These are phyloP conservation scores for Mola mola DNA, from an alignment of 2,113 vertebrate species.

Conservation along the genomic window DNA sequence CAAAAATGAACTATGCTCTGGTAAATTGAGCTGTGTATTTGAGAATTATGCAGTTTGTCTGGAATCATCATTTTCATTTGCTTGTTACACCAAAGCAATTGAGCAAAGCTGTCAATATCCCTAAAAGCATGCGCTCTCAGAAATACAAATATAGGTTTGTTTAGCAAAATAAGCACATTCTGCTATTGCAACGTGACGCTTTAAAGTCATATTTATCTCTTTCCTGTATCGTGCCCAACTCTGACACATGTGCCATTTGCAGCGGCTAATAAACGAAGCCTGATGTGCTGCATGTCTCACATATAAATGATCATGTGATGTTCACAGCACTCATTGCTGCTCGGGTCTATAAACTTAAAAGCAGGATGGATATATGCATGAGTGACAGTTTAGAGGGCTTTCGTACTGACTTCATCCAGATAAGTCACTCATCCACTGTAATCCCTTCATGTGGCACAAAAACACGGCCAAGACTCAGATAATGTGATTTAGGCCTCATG, in stretches of 20 bases:
- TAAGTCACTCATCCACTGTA: constrained; percentile 54
- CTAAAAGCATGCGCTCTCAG: neutral
- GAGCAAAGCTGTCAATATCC: neutral
- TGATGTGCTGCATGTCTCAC: constrained; percentile 6
- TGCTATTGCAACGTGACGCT: neutral
- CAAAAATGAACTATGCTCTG: too few species aligned
- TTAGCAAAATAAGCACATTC: constrained; percentile 8
- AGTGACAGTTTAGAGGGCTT: constrained; percentile 47
- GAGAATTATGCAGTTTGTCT: neutral
- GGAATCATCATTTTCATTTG: neutral
- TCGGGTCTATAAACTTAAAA: constrained; percentile 28
- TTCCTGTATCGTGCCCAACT: neutral
- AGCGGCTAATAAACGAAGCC: constrained; percentile 41
- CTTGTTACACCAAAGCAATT: neutral
- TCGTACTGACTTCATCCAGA: constrained; percentile 45
- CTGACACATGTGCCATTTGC: constrained; percentile 7
- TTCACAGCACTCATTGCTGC: constrained; percentile 30
- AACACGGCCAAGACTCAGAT: constrained; percentile 58
- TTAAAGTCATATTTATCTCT: constrained; percentile 24
- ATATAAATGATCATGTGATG: constrained; percentile 39
- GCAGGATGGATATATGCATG: constrained; percentile 13
- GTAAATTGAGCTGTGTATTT: neutral
- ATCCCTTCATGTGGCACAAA: constrained; percentile 64
- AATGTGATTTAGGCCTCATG: constrained; percentile 39
- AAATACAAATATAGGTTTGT: neutral